Evolutionary conservation across 92 coral and sea anemone genomes (phyloP).

Genomic region (Blastomussa wellsi): DNA sequence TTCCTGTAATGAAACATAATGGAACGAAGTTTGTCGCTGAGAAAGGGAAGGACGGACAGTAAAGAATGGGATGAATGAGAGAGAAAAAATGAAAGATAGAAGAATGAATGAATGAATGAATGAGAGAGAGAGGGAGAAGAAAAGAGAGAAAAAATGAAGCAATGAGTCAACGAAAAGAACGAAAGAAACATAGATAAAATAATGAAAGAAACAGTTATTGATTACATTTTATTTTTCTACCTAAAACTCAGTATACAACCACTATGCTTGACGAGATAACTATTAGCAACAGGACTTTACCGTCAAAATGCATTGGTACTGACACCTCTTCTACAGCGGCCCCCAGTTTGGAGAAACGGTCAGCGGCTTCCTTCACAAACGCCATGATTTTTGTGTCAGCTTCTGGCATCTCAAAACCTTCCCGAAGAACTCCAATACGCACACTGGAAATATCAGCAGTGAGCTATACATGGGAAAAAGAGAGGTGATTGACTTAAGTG

Average conservation of each 20-base stretch:
- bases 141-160: no score
- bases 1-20: conserved; percentile 4
- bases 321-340: conserved; percentile 52
- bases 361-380: conserved; percentile 40
- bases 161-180: no score
- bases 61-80: not conserved
- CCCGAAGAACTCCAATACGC: conserved; percentile 56
- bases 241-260: no score
- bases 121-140: no score
- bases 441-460: conserved; percentile 46
- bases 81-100: not conserved
- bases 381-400: conserved; percentile 45
- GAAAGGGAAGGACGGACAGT: not conserved
- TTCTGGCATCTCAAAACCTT: conserved; percentile 46
- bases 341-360: conserved; percentile 21
- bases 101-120: not conserved
- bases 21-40: not conserved
- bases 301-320: conserved; percentile 60
- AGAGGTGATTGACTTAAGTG: not conserved
- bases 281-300: conserved; percentile 19
- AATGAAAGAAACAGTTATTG: no score
- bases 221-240: no score
- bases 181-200: no score
- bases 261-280: no score
- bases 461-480: conserved; percentile 10